phyloP scores from a whole-genome alignment of 2,888 invertebrate species.

The Lottia gigantea region DNA sequence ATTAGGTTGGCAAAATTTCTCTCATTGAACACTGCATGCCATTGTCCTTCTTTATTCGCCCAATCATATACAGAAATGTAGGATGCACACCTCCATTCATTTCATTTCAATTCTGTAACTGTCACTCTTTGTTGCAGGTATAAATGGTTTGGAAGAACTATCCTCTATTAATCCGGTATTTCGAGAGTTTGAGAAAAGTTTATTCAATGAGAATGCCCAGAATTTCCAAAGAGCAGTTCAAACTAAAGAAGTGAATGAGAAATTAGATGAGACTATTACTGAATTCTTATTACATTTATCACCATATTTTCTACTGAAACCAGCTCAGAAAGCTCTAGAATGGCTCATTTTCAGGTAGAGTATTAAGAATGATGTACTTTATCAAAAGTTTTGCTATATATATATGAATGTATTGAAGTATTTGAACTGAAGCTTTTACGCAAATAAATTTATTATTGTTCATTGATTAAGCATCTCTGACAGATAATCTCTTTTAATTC shows the following conservation, averaged over 20 bases:
- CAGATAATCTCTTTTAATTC: too few relatives aligned
- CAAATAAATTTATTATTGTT: too few relatives aligned
- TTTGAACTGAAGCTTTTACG: too few relatives aligned
- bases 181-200: conserved; percentile 77
- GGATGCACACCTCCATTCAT: too few relatives aligned
- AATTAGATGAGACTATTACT: conserved; percentile 80
- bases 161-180: conserved; percentile 80
- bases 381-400: too few relatives aligned
- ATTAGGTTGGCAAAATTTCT: too few relatives aligned
- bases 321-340: conserved; percentile 90
- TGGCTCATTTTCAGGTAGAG: conserved; percentile 85
- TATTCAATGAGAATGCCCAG: conserved; percentile 83
- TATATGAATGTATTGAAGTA: too few relatives aligned
- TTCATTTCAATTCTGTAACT: neutral
- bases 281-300: conserved; percentile 83
- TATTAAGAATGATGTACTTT: too few relatives aligned
- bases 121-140: conserved; percentile 69
- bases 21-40: too few relatives aligned
- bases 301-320: conserved; percentile 87
- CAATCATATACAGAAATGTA: too few relatives aligned
- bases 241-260: conserved; percentile 78
- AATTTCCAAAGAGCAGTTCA: conserved; percentile 85
- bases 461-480: too few relatives aligned
- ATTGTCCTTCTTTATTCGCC: too few relatives aligned
- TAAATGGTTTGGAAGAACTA: conserved; percentile 86